Evolutionary conservation across 2,113 vertebrate genomes (phyloP).

Genomic region (Cariama cristata): DNA sequence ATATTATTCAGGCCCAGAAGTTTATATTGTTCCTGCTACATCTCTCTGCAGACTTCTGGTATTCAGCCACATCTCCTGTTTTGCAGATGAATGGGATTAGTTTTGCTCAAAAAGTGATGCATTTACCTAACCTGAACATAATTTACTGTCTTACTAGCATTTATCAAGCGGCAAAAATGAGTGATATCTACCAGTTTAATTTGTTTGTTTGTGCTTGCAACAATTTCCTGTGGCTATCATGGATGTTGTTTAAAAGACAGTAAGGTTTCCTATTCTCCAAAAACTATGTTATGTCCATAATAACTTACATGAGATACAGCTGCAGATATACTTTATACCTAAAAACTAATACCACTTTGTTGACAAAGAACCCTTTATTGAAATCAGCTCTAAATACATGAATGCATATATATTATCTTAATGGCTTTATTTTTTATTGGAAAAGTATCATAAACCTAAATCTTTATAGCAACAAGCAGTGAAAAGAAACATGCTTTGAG

Average conservation of each 20-base stretch:
- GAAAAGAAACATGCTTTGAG: neutral
- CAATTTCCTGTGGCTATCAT: neutral
- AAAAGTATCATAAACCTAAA: neutral
- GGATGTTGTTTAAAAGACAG: neutral
- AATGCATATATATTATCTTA: neutral
- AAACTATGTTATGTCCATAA: neutral
- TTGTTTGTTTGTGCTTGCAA: neutral
- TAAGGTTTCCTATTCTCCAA: neutral
- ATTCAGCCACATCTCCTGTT: neutral
- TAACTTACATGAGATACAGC: neutral
- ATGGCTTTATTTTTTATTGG: neutral
- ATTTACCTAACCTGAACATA: neutral
- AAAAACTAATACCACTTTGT: neutral
- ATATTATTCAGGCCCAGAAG: neutral
- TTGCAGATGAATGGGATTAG: neutral
- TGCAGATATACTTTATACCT: neutral
- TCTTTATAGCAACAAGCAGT: neutral
- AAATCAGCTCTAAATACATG: neutral
- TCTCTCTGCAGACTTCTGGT: neutral
- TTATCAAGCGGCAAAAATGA: neutral
- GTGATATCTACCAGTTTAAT: neutral
- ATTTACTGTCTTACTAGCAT: neutral
- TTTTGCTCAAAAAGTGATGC: neutral
- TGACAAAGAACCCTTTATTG: neutral
- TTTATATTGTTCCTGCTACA: neutral